These are phyloP conservation scores for Anagyrus pseudococci DNA, from an alignment of 2,888 invertebrate species.

Conservation along the genomic window DNA sequence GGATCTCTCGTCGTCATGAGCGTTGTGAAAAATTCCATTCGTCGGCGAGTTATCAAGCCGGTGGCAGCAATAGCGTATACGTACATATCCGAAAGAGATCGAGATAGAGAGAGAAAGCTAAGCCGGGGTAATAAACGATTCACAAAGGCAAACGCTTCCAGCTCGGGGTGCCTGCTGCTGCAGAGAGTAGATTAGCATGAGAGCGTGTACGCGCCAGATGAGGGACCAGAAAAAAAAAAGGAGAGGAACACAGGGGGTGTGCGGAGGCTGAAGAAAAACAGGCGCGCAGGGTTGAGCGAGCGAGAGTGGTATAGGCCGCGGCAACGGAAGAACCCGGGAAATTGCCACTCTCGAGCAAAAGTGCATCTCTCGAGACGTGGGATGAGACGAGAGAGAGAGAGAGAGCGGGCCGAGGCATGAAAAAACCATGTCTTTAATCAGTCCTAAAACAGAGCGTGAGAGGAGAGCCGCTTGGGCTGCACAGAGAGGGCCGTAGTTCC, in stretches of 20 bases:
- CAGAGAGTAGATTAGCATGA: constrained; percentile 25
- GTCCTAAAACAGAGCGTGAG: constrained; percentile 20
- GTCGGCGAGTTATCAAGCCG: too few species aligned
- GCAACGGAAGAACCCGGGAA: not conserved
- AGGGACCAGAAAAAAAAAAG: too few species aligned
- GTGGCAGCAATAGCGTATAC: too few species aligned
- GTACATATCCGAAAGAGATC: not conserved
- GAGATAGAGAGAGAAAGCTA: too few species aligned
- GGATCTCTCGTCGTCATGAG: too few species aligned
- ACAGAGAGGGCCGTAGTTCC: not conserved
- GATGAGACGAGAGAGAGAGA: too few species aligned
- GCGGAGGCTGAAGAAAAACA: not conserved
- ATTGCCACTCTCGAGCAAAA: constrained; percentile 22
- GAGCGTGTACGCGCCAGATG: too few species aligned
- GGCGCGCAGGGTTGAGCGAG: too few species aligned
- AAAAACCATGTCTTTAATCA: constrained; percentile 34
- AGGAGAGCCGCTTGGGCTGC: not conserved
- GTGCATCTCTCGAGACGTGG: constrained; percentile 19
- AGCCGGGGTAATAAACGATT: constrained; percentile 22
- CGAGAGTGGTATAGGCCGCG: not conserved
- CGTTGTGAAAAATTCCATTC: too few species aligned
- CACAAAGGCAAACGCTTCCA: constrained; percentile 14
- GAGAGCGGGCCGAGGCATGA: constrained; percentile 1
- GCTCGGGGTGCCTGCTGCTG: constrained; percentile 1
- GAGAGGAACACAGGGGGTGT: not conserved